These are phyloP conservation scores for Papilio demoleus DNA, from an alignment of 2,888 invertebrate genomes.

Conservation along the genomic window DNA sequence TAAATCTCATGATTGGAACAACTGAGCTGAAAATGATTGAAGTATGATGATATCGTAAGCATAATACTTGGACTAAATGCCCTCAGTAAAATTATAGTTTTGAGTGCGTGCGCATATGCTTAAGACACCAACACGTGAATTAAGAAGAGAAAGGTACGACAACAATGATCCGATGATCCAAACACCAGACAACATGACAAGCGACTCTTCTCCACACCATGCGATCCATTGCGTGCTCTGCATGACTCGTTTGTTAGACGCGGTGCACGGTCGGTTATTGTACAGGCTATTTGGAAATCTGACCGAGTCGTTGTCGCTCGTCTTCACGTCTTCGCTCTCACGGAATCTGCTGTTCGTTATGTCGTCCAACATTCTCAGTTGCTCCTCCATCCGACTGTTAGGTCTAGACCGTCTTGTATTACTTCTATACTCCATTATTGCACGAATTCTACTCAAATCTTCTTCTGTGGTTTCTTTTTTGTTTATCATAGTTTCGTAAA, in stretches of 20 bases:
- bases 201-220: conserved; percentile 49
- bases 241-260: conserved; percentile 47
- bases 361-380: conserved; percentile 69
- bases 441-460: conserved; percentile 60
- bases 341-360: conserved; percentile 68
- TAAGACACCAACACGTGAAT: conserved; percentile 44
- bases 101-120: conserved; percentile 25
- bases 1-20: conserved; percentile 44
- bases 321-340: conserved; percentile 66
- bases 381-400: conserved; percentile 72
- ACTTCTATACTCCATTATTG: conserved; percentile 60
- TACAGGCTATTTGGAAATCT: conserved; percentile 56
- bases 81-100: not conserved
- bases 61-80: conserved; percentile 3
- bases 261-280: conserved; percentile 50
- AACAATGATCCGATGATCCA: conserved; percentile 43
- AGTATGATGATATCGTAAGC: conserved; percentile 44
- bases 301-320: conserved; percentile 72
- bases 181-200: conserved; percentile 48
- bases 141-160: conserved; percentile 47
- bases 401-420: conserved; percentile 59
- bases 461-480: conserved; percentile 61
- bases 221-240: conserved; percentile 52
- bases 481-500: conserved; percentile 72
- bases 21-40: conserved; percentile 47